A percentile compares a stretch with the other conserved stretches of the same genome.
Conservation (phyloP, 2,797 vertebrate genomes). For the Acanthopagrus latus region DNA sequence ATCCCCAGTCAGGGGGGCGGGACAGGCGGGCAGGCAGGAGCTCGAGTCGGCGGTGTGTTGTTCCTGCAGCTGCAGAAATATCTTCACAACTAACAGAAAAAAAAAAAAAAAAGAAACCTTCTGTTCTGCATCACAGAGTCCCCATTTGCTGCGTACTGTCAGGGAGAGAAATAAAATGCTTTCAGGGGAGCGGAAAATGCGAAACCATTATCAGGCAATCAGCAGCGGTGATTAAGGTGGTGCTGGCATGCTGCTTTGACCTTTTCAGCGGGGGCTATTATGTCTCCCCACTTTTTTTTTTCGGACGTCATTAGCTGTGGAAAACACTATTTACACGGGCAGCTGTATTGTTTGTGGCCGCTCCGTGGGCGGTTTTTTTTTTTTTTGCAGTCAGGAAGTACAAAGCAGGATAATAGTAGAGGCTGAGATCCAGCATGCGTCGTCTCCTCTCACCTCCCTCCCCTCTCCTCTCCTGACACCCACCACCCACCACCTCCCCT, state of each 20-base stretch:
- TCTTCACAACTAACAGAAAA: conserved; percentile 22
- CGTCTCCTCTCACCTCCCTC: conserved; percentile 30
- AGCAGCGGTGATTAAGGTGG: conserved; percentile 62
- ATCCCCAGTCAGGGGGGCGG: conserved; percentile 70
- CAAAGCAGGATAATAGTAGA: conserved; percentile 76
- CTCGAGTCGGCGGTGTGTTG: conserved; percentile 35
- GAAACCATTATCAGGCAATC: conserved; percentile 60
- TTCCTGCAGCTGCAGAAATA: conserved; percentile 47
- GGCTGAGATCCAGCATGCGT: conserved; percentile 67
- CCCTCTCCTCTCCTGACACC: not conserved
- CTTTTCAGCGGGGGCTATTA: conserved; percentile 61
- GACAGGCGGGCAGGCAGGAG: conserved; percentile 33
- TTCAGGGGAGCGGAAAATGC: conserved; percentile 47
- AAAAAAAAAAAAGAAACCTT: not conserved
- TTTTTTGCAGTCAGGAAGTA: conserved; percentile 73
- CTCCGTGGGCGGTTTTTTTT: conserved; percentile 69
- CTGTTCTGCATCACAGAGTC: conserved; percentile 16
- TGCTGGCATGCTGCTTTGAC: conserved; percentile 67
- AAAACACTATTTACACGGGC: conserved; percentile 71
- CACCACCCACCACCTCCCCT: not conserved
- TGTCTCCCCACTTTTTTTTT: conserved; percentile 49
- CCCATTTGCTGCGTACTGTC: conserved; percentile 36
- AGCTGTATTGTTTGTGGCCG: conserved; percentile 70
- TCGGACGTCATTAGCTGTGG: conserved; percentile 67
- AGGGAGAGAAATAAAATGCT: conserved; percentile 35